phyloP scores from a whole-genome alignment of 1,140 invertebrate genomes.

The Pomacea maculata region DNA sequence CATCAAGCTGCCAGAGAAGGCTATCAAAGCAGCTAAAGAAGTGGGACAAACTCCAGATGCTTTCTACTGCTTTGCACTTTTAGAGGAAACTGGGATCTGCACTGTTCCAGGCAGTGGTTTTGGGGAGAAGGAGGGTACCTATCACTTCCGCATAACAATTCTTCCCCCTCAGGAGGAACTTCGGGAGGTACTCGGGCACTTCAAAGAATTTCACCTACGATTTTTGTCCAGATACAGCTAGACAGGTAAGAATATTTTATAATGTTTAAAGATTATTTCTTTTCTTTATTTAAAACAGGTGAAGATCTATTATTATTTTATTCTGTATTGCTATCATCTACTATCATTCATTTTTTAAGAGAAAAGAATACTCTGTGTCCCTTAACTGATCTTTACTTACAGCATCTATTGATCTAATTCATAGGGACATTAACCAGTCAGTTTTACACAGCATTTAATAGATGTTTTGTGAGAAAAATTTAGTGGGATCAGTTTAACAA shows the following conservation, averaged over 20 bases:
- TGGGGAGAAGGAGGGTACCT: conserved; percentile 83
- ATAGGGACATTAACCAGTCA: no score
- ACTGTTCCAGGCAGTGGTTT: conserved; percentile 95
- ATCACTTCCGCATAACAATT: conserved; percentile 76
- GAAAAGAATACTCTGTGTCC: no score
- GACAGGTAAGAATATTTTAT: neutral
- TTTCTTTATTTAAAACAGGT: no score
- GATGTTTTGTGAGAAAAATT: no score
- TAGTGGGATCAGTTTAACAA: no score
- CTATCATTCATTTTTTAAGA: no score
- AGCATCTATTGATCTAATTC: no score
- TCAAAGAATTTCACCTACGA: conserved; percentile 85
- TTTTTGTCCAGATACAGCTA: conserved; percentile 83
- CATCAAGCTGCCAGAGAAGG: conserved; percentile 66
- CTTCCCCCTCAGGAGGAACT: conserved; percentile 88
- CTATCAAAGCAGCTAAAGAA: conserved; percentile 65
- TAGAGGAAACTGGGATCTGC: conserved; percentile 89
- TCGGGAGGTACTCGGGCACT: conserved; percentile 82
- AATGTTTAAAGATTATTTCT: no score
- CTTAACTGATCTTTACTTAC: no score
- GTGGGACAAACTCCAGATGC: conserved; percentile 78
- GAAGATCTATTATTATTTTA: no score
- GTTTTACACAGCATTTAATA: no score
- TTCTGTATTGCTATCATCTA: no score
- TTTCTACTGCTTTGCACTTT: conserved; percentile 92